A percentile compares a stretch with the other conserved stretches of the same genome.
Evolutionary conservation across 2,797 vertebrate genomes (phyloP).

Genomic region (Syncerus caffer): DNA sequence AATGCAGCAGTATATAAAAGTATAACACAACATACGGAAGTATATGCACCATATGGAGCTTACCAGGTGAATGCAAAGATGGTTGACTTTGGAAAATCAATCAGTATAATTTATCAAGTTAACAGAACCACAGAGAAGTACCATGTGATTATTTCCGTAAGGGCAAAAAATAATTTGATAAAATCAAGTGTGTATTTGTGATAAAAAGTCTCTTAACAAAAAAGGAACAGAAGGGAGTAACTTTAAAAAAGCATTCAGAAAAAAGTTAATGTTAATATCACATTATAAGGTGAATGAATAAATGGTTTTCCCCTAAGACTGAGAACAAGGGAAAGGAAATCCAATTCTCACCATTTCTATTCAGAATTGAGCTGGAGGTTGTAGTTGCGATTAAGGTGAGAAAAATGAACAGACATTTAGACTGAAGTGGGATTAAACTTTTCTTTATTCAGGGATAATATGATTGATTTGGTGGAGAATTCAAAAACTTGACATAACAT

Average conservation of each 20-base stretch:
- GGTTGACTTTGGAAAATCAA: background rate
- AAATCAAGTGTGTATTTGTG: background rate
- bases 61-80: background rate
- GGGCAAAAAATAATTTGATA: background rate
- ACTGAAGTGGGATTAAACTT: background rate
- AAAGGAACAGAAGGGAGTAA: background rate
- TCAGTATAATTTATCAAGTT: background rate
- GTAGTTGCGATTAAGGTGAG: background rate
- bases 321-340: background rate
- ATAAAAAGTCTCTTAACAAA: background rate
- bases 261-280: background rate
- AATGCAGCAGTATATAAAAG: background rate
- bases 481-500: background rate
- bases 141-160: background rate
- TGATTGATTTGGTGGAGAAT: constrained; percentile 6
- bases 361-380: background rate
- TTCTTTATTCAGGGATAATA: constrained; percentile 4
- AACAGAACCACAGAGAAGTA: background rate
- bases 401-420: background rate
- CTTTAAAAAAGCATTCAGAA: background rate
- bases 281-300: background rate
- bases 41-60: background rate
- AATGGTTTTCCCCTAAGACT: background rate
- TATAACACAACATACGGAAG: background rate
- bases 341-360: background rate